Evolutionary conservation across 2,888 invertebrate species (phyloP).

Genomic region (Endomychus coccineus): DNA sequence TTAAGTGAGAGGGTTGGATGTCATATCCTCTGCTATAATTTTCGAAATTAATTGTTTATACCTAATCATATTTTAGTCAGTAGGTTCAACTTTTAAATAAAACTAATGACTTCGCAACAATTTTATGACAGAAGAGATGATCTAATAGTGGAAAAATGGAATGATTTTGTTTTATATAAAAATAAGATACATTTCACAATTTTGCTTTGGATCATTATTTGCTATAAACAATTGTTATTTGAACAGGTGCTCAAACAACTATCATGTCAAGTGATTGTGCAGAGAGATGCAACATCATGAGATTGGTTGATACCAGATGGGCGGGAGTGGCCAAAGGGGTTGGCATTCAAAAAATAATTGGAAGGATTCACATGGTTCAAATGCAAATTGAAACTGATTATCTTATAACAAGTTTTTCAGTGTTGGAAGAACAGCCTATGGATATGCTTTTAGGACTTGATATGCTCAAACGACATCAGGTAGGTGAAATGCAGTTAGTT

Average conservation of each 20-base stretch:
- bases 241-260: slow-evolving; percentile 80
- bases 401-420: slow-evolving; percentile 92
- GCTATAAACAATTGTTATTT: slow-evolving; percentile 1
- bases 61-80: no score
- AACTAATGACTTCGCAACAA: no score
- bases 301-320: slow-evolving; percentile 87
- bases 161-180: no score
- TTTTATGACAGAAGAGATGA: no score
- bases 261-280: slow-evolving; percentile 97
- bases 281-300: slow-evolving; percentile 86
- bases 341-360: slow-evolving; percentile 91
- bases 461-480: slow-evolving; percentile 95
- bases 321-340: slow-evolving; percentile 96
- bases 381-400: slow-evolving; percentile 92
- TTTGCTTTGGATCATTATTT: no score
- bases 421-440: slow-evolving; percentile 95
- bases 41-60: no score
- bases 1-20: no score
- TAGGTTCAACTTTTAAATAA: no score
- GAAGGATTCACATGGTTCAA: slow-evolving; percentile 94
- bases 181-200: no score
- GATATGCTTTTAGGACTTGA: slow-evolving; percentile 97
- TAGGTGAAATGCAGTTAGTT: slow-evolving; percentile 33
- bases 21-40: no score
- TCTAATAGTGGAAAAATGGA: no score